Conservation (phyloP, 2,888 invertebrate species). For the Synanthedon vespiformis region DNA sequence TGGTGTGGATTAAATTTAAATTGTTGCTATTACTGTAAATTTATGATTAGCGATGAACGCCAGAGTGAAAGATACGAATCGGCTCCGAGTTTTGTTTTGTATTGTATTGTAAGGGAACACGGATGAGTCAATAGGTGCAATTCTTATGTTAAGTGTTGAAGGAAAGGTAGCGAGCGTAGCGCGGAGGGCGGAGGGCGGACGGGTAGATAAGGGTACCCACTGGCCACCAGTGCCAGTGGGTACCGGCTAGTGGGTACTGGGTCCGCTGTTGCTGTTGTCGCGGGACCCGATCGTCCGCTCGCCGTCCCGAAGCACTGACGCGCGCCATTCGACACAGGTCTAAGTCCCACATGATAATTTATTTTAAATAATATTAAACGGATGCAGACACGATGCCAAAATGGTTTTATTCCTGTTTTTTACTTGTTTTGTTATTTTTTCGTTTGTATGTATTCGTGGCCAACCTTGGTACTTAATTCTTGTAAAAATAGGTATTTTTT, state of each 20-base stretch:
- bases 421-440: conserved; percentile 67
- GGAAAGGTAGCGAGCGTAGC: conserved; percentile 20
- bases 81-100: conserved; percentile 59
- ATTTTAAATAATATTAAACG: conserved; percentile 54
- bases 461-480: conserved; percentile 68
- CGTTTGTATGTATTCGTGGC: conserved; percentile 69
- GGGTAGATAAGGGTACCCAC: conserved; percentile 9
- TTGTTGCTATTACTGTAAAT: conserved; percentile 66
- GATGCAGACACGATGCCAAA: conserved; percentile 68
- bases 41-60: conserved; percentile 52
- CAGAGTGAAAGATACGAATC: conserved; percentile 60
- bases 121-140: conserved; percentile 69
- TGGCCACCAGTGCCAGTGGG: conserved; percentile 4
- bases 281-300: conserved; percentile 6
- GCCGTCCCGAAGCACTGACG: conserved; percentile 5
- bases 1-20: conserved; percentile 63
- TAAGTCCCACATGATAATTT: conserved; percentile 46
- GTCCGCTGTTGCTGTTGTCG: conserved; percentile 1
- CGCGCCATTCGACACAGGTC: conserved; percentile 20
- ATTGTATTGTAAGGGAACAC: conserved; percentile 54
- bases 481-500: conserved; percentile 69
- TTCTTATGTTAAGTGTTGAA: conserved; percentile 55
- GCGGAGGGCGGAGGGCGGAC: conserved; percentile 12
- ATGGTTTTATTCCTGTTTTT: conserved; percentile 69
- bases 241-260: not conserved